phyloP scores from a whole-genome alignment of 2,797 vertebrate genomes.

The Coluber constrictor region DNA sequence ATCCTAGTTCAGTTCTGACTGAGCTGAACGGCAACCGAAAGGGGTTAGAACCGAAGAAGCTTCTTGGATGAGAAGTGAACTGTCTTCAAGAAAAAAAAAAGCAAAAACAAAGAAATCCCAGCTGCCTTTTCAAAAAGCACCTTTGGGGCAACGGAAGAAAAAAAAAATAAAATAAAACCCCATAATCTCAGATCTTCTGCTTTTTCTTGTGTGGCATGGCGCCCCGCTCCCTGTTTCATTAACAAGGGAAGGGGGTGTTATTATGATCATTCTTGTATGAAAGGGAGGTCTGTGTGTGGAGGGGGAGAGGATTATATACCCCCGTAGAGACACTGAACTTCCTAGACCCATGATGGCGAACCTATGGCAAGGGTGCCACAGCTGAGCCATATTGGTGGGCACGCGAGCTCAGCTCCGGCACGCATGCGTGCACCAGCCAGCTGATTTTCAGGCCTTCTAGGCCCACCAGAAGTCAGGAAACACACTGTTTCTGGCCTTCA shows the following conservation, averaged over 20 bases:
- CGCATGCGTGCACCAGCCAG: too few species aligned
- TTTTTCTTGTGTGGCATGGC: neutral
- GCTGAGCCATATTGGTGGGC: too few species aligned
- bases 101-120: neutral
- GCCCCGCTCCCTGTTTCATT: neutral
- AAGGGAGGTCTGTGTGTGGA: neutral
- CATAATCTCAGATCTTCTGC: neutral
- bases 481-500: too few species aligned
- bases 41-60: neutral
- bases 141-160: neutral
- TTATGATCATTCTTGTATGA: accelerated
- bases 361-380: too few species aligned
- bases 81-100: neutral
- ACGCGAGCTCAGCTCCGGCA: too few species aligned
- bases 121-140: neutral
- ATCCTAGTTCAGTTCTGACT: neutral
- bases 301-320: accelerated
- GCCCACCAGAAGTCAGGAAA: too few species aligned
- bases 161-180: neutral
- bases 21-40: neutral
- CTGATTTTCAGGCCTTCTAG: too few species aligned
- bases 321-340: neutral
- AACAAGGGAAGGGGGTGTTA: accelerated
- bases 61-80: neutral
- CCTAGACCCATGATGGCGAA: neutral